phyloP scores from a whole-genome alignment of 2,797 vertebrate species.

The Balearica regulorum region DNA sequence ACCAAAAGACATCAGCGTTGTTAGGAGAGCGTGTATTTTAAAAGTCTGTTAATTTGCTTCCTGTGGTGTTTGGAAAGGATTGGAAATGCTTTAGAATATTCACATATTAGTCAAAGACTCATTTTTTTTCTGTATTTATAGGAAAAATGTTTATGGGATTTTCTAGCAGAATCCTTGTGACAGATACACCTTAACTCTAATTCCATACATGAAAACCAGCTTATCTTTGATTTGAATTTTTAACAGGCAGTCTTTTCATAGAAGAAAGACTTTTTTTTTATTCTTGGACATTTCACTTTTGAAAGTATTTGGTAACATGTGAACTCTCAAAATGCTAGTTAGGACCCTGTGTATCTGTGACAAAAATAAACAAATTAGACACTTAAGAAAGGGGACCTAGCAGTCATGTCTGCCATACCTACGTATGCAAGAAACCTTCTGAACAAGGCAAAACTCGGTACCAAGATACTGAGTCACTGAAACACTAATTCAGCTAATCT shows the following conservation, averaged over 20 bases:
- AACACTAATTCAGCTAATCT: neutral
- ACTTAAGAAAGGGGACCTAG: neutral
- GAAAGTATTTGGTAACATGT: neutral
- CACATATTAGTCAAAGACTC: neutral
- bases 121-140: neutral
- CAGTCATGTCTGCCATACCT: neutral
- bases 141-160: neutral
- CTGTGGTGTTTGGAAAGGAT: neutral
- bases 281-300: neutral
- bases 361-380: neutral
- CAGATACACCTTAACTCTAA: neutral
- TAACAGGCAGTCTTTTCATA: neutral
- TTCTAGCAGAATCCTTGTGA: neutral
- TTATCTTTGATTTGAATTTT: neutral
- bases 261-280: neutral
- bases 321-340: neutral
- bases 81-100: neutral
- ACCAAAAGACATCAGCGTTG: neutral
- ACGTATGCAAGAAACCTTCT: neutral
- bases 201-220: neutral
- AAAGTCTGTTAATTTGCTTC: neutral
- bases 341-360: neutral
- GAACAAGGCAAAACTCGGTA: neutral
- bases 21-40: neutral
- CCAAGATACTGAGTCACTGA: neutral